Percentiles rank a stretch among this genome's conserved stretches.
These are phyloP conservation scores for Magallana gigas DNA, from an alignment of 1,140 invertebrate species.

Conservation along the genomic window DNA sequence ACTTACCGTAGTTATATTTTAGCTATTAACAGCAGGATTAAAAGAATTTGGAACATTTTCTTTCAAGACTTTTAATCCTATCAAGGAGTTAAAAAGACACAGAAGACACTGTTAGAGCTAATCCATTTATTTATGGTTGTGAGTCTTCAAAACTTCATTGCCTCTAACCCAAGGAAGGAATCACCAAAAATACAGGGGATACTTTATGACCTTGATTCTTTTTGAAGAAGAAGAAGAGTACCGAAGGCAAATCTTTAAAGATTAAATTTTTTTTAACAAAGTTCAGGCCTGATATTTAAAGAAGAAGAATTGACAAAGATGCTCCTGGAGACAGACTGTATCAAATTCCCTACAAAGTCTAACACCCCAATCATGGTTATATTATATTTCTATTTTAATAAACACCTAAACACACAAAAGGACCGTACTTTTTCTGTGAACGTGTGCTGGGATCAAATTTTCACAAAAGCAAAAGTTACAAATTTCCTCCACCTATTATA, in stretches of 20 bases:
- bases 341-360: conserved; percentile 1
- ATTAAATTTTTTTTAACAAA: too few relatives aligned
- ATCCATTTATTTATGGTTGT: background rate
- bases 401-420: conserved; percentile 28
- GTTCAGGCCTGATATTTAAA: background rate
- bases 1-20: background rate
- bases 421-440: background rate
- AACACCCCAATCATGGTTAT: background rate
- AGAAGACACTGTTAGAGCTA: background rate
- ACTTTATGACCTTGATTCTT: too few relatives aligned
- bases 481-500: conserved; percentile 14
- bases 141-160: conserved; percentile 1
- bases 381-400: conserved; percentile 32
- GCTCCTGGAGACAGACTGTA: background rate
- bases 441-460: conserved; percentile 23
- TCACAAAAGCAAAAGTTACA: background rate
- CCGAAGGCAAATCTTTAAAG: too few relatives aligned
- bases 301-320: background rate
- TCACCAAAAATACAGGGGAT: too few relatives aligned
- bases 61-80: background rate
- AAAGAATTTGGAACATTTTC: background rate
- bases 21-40: background rate
- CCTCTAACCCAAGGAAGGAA: background rate
- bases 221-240: too few relatives aligned
- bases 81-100: background rate